Evolutionary conservation across 2,797 vertebrate species (phyloP), one percentile per base, ranked within the genome.

Genomic region (Propithecus deckenii): DNA sequence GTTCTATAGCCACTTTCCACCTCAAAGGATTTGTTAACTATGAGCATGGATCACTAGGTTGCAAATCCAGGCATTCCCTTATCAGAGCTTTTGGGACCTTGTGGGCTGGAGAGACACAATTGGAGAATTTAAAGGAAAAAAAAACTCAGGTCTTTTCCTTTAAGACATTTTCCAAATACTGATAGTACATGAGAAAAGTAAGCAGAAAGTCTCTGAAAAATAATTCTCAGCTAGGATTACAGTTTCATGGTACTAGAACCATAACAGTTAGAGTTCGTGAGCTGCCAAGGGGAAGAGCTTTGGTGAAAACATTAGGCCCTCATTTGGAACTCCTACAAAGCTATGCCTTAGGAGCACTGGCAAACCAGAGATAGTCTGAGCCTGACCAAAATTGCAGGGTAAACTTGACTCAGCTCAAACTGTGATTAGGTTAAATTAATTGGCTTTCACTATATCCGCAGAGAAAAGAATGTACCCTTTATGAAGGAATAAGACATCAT

Each of bases 391-490:
- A 63, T 13, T 71, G 14, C 41, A 95, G 25, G 63, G 3, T 69
- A 43, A 43, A 55, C 63, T 86, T 88, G 48, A 59, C 28, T 97
- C 43, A 23, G 41, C 25, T 43, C 12, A 3, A 0, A 86, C 55
- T 88, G 15, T 83, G 79, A 55, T 63, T 91, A 86, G 50, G 67
- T 93, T 50, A 94, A 86, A 92, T 72, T 86, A 79, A 55, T 69
- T 12, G 75, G 13, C 48, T 55, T 55, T 52, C 41, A 69, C 38
- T 78, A 38, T 83, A 65, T 92, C n/a, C 30, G 50, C 59, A 85
- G 30, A 97, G 13, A 28, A 59, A 81, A 93, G 25, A 91, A 7
- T 81, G 20, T 75, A 15, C 28, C 28, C 32, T 94, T 95, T 87
- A 25, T 75, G 43, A 63, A 83, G 65, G 41, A 90, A 85, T n/a